Conservation (phyloP, 1,140 invertebrate genomes). For the Cydia amplana region DNA sequence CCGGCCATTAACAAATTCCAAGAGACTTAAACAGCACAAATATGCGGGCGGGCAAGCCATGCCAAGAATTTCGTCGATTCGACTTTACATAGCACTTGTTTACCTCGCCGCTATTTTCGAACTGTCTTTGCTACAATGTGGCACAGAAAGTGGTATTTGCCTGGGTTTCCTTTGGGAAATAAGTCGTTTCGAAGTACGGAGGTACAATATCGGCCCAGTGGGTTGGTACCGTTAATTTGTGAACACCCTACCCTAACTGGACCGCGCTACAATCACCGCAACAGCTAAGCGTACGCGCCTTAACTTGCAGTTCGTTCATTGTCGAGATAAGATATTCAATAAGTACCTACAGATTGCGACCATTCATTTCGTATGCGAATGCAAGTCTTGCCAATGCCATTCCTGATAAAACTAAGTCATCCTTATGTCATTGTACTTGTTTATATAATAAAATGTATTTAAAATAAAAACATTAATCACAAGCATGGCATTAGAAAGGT, state of each 20-base stretch:
- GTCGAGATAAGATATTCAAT: neutral
- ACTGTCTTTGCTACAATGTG: slow-evolving; percentile 28
- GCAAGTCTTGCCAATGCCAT: neutral
- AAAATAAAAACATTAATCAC: too few species aligned
- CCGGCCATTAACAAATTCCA: slow-evolving; percentile 49
- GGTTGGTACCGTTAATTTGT: slow-evolving; percentile 31
- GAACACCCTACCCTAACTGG: slow-evolving; percentile 24
- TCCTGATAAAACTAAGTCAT: neutral
- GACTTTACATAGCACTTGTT: slow-evolving; percentile 59
- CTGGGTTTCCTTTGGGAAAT: neutral
- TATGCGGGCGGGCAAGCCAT: slow-evolving; percentile 58
- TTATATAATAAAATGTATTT: too few species aligned
- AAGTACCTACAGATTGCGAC: neutral
- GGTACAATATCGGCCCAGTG: slow-evolving; percentile 8
- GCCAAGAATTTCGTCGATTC: slow-evolving; percentile 72
- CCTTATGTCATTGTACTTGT: neutral
- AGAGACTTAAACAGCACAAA: slow-evolving; percentile 55
- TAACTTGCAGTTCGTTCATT: slow-evolving; percentile 7
- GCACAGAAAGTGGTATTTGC: neutral
- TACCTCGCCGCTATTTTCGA: slow-evolving; percentile 55
- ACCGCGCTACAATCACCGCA: slow-evolving; percentile 7
- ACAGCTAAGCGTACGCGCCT: neutral
- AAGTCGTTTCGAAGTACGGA: neutral
- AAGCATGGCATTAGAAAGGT: too few species aligned
- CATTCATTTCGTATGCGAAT: neutral